Evolutionary conservation across 2,113 vertebrate genomes (phyloP).

Genomic region (Echinops telfairi): DNA sequence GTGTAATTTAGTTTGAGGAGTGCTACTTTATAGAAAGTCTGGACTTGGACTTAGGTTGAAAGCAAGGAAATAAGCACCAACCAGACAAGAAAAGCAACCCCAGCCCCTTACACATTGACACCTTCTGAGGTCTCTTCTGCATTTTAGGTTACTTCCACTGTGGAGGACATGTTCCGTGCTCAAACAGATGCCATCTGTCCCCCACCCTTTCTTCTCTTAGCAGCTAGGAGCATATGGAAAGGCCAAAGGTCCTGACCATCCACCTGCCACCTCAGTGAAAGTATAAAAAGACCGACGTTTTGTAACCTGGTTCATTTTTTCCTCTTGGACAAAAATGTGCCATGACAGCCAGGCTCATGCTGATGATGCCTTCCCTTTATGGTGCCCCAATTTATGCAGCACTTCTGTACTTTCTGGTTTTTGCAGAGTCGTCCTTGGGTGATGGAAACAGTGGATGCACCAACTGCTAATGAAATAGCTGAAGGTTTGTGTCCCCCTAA

Average conservation of each 20-base stretch:
- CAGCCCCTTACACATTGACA: not conserved
- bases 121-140: not conserved
- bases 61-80: conserved; percentile 7
- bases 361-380: not conserved
- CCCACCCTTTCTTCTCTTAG: not conserved
- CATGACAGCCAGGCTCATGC: not conserved
- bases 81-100: not conserved
- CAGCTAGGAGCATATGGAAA: not conserved
- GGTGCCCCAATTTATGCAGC: not conserved
- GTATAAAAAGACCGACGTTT: not conserved
- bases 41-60: not conserved
- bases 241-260: not conserved
- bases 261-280: not conserved
- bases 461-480: not conserved
- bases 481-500: not conserved
- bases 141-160: not conserved
- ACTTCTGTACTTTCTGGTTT: not conserved
- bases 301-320: not conserved
- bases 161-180: not conserved
- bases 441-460: not conserved
- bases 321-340: not conserved
- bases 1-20: not conserved
- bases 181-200: not conserved
- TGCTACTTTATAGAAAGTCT: not conserved
- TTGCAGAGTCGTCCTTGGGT: not conserved